These are phyloP conservation scores for Pantherophis vulpinus DNA, from an alignment of 2,797 vertebrate species.

Conservation along the genomic window DNA sequence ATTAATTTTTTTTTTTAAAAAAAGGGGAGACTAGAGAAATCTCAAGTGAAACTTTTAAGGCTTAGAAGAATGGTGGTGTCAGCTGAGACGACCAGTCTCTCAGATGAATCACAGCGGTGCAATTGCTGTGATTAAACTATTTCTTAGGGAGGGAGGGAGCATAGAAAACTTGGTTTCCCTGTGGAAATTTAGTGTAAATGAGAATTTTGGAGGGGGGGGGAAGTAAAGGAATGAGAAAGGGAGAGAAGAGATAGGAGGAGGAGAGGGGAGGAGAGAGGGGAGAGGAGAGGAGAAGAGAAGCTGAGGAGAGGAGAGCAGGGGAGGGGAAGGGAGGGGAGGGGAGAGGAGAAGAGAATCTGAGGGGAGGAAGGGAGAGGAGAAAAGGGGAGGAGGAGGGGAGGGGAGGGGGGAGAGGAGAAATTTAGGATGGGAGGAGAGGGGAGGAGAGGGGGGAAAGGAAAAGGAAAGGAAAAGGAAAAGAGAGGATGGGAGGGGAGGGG, in stretches of 20 bases:
- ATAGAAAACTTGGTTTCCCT: neutral
- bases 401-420: no score
- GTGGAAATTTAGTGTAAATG: neutral
- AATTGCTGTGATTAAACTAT: neutral
- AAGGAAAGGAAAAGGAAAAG: neutral
- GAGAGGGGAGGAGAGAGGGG: fast-evolving
- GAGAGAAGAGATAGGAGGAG: neutral
- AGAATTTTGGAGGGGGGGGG: neutral
- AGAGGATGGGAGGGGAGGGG: neutral
- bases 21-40: neutral
- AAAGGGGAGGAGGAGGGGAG: no score
- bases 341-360: fast-evolving
- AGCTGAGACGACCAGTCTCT: neutral
- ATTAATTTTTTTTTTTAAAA: neutral
- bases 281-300: no score
- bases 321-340: no score
- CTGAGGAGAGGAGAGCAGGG: fast-evolving
- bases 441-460: neutral
- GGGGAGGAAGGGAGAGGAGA: fast-evolving
- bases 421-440: fast-evolving
- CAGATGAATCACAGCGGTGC: neutral
- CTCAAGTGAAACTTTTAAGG: neutral
- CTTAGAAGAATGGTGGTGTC: neutral
- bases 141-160: neutral
- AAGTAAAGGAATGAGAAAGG: neutral